Conservation (phyloP, 2,888 invertebrate species). For the Patella depressa region DNA sequence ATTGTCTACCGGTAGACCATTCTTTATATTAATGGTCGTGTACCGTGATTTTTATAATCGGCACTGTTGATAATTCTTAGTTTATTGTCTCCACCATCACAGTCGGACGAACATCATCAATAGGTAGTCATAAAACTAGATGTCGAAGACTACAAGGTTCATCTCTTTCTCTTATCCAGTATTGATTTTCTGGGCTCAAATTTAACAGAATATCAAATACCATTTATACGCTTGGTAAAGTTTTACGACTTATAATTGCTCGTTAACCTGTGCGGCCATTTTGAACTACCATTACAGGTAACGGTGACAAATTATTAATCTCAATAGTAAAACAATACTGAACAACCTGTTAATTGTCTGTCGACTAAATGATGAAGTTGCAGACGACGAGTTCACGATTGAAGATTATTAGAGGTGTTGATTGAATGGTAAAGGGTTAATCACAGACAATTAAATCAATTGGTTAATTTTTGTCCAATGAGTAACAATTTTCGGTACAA, state of each 20-base stretch:
- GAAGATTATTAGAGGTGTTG: too few species aligned
- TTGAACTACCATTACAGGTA: too few species aligned
- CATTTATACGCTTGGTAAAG: neutral
- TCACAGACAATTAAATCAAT: too few species aligned
- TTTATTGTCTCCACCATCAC: neutral
- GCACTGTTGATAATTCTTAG: neutral
- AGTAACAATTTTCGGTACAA: too few species aligned
- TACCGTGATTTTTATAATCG: neutral
- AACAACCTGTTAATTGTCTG: too few species aligned
- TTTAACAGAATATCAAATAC: neutral
- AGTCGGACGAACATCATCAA: neutral
- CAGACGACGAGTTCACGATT: too few species aligned
- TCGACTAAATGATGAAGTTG: too few species aligned
- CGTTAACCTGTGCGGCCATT: neutral
- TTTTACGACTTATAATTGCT: slow-evolving; percentile 5
- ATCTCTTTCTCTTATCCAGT: neutral
- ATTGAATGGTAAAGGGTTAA: too few species aligned
- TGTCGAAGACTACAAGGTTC: too few species aligned
- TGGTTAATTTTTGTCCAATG: too few species aligned
- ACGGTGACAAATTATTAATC: too few species aligned
- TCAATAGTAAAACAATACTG: too few species aligned
- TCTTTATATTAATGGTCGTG: neutral
- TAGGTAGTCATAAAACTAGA: neutral
- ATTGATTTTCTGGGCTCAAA: neutral
- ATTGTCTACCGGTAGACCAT: neutral